Evolutionary conservation across 2,113 vertebrate genomes (phyloP).

Genomic region (Oryzias melastigma): DNA sequence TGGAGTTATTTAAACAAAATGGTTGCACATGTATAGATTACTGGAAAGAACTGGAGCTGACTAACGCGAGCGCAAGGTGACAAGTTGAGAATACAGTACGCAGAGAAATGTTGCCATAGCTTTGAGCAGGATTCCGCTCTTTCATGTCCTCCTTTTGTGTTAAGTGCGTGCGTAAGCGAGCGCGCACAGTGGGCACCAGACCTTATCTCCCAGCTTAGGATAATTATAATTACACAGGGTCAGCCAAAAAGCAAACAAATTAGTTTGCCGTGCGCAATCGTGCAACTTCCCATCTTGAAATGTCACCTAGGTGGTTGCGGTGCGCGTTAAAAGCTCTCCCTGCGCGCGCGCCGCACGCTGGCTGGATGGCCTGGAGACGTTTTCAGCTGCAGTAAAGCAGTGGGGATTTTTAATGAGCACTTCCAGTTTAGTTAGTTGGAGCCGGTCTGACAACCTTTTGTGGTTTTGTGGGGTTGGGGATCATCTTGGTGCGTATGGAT

Average conservation of each 20-base stretch:
- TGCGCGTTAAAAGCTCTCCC: slow-evolving; percentile 28
- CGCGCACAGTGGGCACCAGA: slow-evolving; percentile 81
- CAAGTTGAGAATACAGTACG: slow-evolving; percentile 40
- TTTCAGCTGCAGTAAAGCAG: slow-evolving; percentile 20
- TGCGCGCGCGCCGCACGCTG: not conserved
- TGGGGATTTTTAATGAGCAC: slow-evolving; percentile 39
- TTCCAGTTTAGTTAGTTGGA: slow-evolving; percentile 8
- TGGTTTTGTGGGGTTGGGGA: slow-evolving; percentile 15
- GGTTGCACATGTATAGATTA: not conserved
- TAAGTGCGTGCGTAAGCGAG: not conserved
- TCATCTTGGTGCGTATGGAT: slow-evolving; percentile 18
- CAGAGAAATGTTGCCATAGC: slow-evolving; percentile 79
- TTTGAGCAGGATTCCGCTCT: slow-evolving; percentile 79
- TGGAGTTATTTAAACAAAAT: not conserved
- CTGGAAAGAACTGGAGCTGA: slow-evolving; percentile 19
- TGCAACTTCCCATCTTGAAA: slow-evolving; percentile 47
- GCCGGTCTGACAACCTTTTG: slow-evolving; percentile 4
- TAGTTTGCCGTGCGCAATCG: slow-evolving; percentile 44
- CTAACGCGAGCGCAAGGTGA: slow-evolving; percentile 13
- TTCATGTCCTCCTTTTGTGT: slow-evolving; percentile 80
- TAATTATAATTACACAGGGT: slow-evolving; percentile 62
- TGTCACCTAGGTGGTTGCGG: slow-evolving; percentile 29
- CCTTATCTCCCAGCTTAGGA: slow-evolving; percentile 82
- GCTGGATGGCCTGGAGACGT: slow-evolving; percentile 5
- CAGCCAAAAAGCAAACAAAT: slow-evolving; percentile 65